Percentiles rank a stretch among this genome's conserved stretches.
Conservation (phyloP, 2,113 vertebrate genomes). For the Pteropus alecto region DNA sequence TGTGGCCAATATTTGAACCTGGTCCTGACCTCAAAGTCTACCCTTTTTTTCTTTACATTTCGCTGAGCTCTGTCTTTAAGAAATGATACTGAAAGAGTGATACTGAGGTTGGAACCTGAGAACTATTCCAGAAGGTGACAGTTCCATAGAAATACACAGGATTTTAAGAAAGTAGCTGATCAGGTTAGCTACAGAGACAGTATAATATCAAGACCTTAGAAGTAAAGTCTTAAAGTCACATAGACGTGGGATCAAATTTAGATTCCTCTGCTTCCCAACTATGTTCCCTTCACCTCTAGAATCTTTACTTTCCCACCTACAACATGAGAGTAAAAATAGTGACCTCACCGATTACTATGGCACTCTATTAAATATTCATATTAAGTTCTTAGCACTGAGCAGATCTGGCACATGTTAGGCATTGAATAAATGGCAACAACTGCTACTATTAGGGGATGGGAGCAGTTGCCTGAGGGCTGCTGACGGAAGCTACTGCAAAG, state of each 20-base stretch:
- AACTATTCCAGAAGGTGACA: neutral
- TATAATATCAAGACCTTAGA: neutral
- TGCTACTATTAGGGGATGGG: neutral
- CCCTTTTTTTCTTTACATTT: neutral
- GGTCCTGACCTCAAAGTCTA: neutral
- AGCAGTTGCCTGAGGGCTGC: neutral
- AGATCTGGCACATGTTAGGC: neutral
- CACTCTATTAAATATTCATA: neutral
- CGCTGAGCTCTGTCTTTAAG: neutral
- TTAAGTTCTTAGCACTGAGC: neutral
- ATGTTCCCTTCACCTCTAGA: neutral
- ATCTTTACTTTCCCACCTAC: neutral
- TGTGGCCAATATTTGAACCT: neutral
- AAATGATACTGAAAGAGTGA: neutral
- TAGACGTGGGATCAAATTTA: neutral
- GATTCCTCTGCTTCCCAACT: neutral
- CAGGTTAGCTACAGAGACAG: neutral
- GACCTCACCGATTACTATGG: neutral
- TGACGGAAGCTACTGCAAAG: neutral
- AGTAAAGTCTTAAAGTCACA: neutral
- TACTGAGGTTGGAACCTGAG: neutral
- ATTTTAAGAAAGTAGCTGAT: neutral
- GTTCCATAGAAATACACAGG: neutral
- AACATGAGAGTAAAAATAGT: neutral
- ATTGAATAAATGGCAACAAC: neutral